Evolutionary conservation across 1,140 invertebrate genomes (phyloP).

Genomic region (Sarcophaga bullata): DNA sequence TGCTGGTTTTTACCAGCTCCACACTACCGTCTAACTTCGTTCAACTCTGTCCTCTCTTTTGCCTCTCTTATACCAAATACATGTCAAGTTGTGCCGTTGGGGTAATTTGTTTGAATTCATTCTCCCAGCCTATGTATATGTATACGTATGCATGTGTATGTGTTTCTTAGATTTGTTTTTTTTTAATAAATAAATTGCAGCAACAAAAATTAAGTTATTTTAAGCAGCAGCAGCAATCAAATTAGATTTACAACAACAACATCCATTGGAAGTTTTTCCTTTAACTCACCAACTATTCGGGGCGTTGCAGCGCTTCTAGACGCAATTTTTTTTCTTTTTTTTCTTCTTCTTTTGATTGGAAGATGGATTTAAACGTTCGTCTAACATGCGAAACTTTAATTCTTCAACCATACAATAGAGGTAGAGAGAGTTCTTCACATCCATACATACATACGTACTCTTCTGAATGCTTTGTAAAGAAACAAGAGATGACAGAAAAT

Average conservation of each 20-base stretch:
- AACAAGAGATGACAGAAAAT: neutral
- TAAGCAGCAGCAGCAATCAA: conserved; percentile 7
- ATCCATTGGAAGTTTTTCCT: neutral
- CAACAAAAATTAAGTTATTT: conserved; percentile 38
- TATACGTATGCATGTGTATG: too few relatives aligned
- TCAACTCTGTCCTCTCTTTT: neutral
- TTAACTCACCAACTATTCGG: neutral
- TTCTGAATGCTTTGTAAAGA: neutral
- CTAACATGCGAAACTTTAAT: conserved; percentile 22
- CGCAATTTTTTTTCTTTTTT: too few relatives aligned
- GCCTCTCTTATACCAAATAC: too few relatives aligned
- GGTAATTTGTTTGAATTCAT: conserved; percentile 4
- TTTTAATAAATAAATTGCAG: conserved; percentile 29
- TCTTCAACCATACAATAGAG: too few relatives aligned
- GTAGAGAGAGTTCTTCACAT: too few relatives aligned
- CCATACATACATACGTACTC: too few relatives aligned
- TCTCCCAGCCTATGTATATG: too few relatives aligned
- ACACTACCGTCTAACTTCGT: too few relatives aligned
- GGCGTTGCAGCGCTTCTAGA: neutral
- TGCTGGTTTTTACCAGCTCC: too few relatives aligned
- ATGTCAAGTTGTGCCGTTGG: conserved; percentile 4
- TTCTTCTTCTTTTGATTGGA: neutral
- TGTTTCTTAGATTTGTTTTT: neutral
- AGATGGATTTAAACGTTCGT: neutral
- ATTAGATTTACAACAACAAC: conserved; percentile 33